A percentile compares a stretch with the other conserved stretches of the same genome.
Conservation (phyloP, 2,797 vertebrate genomes). For the Clamator glandarius region DNA sequence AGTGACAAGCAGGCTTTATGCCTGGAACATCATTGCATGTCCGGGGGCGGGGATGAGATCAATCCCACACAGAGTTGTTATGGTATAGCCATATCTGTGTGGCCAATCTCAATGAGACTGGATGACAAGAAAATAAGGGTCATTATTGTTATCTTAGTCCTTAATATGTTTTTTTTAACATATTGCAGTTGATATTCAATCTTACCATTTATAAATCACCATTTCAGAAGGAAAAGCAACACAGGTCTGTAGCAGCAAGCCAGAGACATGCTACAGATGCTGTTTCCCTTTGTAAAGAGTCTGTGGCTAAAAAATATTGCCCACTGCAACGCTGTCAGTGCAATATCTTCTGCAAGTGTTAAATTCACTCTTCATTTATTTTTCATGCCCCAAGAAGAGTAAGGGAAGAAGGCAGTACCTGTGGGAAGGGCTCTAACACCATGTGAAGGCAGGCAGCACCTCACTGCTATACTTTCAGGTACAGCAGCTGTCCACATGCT, state of each 20-base stretch:
- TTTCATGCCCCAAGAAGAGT: not conserved
- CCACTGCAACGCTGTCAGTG: not conserved
- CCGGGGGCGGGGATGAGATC: too few species aligned
- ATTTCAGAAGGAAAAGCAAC: not conserved
- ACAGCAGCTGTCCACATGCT: rapidly evolving
- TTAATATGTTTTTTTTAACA: too few species aligned
- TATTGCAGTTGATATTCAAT: too few species aligned
- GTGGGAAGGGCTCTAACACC: not conserved
- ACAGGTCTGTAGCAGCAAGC: not conserved
- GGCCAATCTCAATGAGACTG: too few species aligned
- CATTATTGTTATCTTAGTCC: too few species aligned
- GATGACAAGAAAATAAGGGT: too few species aligned
- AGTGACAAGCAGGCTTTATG: too few species aligned
- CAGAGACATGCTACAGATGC: not conserved
- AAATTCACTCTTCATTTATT: not conserved
- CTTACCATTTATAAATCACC: too few species aligned
- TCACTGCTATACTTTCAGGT: not conserved
- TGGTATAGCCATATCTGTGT: too few species aligned
- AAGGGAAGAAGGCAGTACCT: not conserved
- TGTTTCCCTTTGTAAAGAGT: not conserved
- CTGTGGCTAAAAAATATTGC: not conserved
- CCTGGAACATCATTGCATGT: too few species aligned
- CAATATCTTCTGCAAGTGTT: not conserved
- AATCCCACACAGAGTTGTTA: too few species aligned
- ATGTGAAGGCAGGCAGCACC: not conserved